These are phyloP conservation scores for Cecidostiba fungosa DNA, from an alignment of 2,888 invertebrate genomes.

Conservation along the genomic window DNA sequence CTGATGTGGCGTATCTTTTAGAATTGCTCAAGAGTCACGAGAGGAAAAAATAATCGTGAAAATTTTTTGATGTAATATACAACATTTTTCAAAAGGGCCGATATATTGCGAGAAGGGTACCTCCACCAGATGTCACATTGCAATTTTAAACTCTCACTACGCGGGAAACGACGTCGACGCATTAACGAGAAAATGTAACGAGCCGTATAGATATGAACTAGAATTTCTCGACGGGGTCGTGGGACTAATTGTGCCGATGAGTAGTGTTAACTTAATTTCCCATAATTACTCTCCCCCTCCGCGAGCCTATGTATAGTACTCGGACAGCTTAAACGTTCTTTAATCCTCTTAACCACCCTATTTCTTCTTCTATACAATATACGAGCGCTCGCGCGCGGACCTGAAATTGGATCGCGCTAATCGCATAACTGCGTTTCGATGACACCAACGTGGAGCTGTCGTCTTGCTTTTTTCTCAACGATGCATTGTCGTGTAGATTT, in stretches of 20 bases:
- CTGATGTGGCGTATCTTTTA: neutral
- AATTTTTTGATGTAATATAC: no score
- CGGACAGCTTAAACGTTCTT: conserved; percentile 43
- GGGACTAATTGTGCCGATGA: conserved; percentile 51
- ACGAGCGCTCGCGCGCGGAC: neutral
- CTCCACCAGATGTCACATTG: no score
- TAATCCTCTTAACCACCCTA: conserved; percentile 52
- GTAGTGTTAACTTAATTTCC: conserved; percentile 60
- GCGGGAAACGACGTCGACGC: neutral
- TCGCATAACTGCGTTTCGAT: conserved; percentile 62
- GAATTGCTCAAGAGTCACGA: neutral
- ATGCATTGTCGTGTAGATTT: neutral
- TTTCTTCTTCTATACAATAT: neutral
- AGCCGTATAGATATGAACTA: neutral
- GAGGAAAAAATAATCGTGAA: neutral
- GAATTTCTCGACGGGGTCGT: conserved; percentile 21
- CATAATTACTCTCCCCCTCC: conserved; percentile 50
- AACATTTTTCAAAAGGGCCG: neutral
- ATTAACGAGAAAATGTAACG: neutral
- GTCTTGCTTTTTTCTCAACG: neutral
- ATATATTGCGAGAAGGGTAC: no score
- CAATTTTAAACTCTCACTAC: no score
- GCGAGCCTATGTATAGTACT: neutral
- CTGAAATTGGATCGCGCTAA: conserved; percentile 60
- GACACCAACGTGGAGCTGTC: conserved; percentile 24